Evolutionary conservation across 2,888 invertebrate species (phyloP).

Genomic region (Drepanosiphum platanoidis): DNA sequence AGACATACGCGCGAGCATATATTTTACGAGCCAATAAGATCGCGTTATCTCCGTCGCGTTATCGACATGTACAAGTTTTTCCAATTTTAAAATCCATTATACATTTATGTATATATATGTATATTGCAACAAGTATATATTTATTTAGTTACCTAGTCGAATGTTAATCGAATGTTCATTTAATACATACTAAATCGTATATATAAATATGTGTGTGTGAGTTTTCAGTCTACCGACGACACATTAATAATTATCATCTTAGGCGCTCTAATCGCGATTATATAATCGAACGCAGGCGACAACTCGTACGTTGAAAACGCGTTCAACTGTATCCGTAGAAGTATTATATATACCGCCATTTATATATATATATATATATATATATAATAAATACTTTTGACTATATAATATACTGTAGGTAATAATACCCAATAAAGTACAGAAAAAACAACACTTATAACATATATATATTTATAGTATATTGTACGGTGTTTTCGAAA

Average conservation of each 20-base stretch:
- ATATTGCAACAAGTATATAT: too few relatives aligned
- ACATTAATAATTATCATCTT: background rate
- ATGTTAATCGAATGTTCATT: background rate
- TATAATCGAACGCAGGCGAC: too few relatives aligned
- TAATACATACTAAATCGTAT: background rate
- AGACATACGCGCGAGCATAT: background rate
- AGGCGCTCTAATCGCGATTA: too few relatives aligned
- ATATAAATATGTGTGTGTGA: background rate
- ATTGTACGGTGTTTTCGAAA: background rate
- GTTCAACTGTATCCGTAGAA: background rate
- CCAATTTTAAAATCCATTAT: slow-evolving; percentile 42
- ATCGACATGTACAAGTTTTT: slow-evolving; percentile 34
- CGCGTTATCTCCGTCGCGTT: background rate
- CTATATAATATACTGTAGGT: too few relatives aligned
- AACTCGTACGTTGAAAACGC: too few relatives aligned
- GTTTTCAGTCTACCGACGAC: background rate
- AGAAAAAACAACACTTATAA: too few relatives aligned
- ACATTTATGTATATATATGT: too few relatives aligned
- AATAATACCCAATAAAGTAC: too few relatives aligned
- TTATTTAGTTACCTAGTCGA: background rate
- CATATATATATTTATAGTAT: too few relatives aligned
- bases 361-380: too few relatives aligned
- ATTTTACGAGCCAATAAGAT: background rate
- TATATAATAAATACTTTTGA: too few relatives aligned
- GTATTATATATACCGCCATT: too few relatives aligned